Base-by-base conservation (phyloP, 2,888 invertebrate genomes). In the Lutraria lutraria region DNA sequence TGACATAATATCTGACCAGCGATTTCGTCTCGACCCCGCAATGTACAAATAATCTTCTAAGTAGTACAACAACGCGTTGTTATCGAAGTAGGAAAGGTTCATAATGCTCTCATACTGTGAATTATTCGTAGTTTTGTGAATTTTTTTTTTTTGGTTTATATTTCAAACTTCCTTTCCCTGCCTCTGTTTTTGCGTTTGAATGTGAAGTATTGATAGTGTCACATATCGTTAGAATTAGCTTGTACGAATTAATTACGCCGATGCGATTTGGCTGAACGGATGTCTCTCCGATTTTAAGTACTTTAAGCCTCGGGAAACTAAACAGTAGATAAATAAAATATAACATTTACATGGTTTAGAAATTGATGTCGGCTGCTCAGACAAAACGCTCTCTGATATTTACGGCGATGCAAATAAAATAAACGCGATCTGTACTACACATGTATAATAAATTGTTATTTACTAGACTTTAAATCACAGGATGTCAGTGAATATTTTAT, bases 401-500 rank as follows among this genome's bases (percentile, higher is more conserved):
- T 31, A 76, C 19, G 15, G 31, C 8, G 76, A 16, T 31, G 15
- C 19, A 16, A 34, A 34, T 34, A 76, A 76, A 16, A 34, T 31
- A 34, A 31, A 31, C 31, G 29, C 19, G 6, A 34, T 31, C 56
- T 29, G 34, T 19, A 76, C 15, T 0, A 15, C 31, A 19, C 34
- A 76, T 76, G 76, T 31, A 34, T 13, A 16, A 76, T 34, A 15
- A 34, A 76, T 16, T 31, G 29, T 34, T 31, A 76, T 31, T n/a
- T 6, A 15, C 34, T 15, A 16, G 76, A 76, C 31, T 76, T 19
- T 15, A 76, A 76, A 31, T 31, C 19, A 25, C 34, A 31, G 76
- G 76, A 76, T 31, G 76, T 76, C 19, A 76, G 76, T 34, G 19
- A 76, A 19, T 76, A 31, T 34, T 76, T 76, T 34, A 76, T 76